Conservation (phyloP, 2,797 vertebrate genomes). For the Mareca penelope region DNA sequence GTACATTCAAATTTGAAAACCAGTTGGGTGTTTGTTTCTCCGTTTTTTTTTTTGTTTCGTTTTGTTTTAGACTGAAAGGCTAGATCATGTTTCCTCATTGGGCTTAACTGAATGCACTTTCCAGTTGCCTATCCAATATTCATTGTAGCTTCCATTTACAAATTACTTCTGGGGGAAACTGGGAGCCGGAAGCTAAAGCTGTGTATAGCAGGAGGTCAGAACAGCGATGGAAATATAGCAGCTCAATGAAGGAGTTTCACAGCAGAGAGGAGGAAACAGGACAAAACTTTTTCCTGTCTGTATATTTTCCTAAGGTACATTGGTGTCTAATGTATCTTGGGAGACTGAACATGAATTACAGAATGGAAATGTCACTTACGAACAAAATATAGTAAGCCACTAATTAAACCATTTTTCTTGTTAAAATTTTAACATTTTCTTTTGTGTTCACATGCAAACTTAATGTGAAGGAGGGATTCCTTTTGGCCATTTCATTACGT, state of each 20-base stretch:
- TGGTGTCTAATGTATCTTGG: not conserved
- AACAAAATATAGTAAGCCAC: not conserved
- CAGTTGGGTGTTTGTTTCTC: fast-evolving
- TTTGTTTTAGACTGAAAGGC: not conserved
- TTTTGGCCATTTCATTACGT: not conserved
- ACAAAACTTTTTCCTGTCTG: not conserved
- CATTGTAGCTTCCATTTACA: not conserved
- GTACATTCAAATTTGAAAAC: not conserved
- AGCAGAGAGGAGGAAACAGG: not conserved
- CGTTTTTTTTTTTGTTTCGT: not conserved
- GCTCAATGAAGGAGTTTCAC: not conserved
- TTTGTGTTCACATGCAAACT: not conserved
- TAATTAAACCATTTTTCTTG: not conserved
- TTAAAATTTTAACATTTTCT: not conserved
- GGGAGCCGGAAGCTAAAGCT: not conserved
- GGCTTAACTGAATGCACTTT: not conserved
- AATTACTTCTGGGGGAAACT: not conserved
- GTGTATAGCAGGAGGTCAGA: not conserved
- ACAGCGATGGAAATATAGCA: not conserved
- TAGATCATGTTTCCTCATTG: not conserved
- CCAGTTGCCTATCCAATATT: not conserved
- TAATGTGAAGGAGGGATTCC: not conserved
- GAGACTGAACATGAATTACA: not conserved
- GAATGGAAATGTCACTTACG: not conserved
- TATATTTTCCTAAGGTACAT: not conserved